phyloP scores from a whole-genome alignment of 2,113 vertebrate species.

The Montifringilla adamsi region DNA sequence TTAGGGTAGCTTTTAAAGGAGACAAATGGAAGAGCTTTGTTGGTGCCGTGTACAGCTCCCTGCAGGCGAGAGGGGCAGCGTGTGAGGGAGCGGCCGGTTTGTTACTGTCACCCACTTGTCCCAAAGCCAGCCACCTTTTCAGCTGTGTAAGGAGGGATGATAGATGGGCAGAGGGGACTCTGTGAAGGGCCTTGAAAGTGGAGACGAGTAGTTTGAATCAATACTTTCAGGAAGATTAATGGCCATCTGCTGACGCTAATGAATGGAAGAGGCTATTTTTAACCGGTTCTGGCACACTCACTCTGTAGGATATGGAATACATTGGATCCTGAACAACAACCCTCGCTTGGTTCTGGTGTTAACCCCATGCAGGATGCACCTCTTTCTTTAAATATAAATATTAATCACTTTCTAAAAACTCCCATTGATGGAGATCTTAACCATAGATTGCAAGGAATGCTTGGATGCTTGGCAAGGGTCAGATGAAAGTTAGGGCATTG shows the following conservation, averaged over 20 bases:
- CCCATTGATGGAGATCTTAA: not conserved
- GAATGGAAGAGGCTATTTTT: conserved; percentile 65
- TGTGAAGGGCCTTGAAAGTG: conserved; percentile 51
- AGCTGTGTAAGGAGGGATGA: conserved; percentile 35
- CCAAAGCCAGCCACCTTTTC: conserved; percentile 26
- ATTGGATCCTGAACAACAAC: conserved; percentile 11
- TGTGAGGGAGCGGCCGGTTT: not conserved
- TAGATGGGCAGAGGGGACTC: conserved; percentile 50
- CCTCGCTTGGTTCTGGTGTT: not conserved
- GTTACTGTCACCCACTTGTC: conserved; percentile 10
- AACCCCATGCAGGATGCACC: not conserved
- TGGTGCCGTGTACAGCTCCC: not conserved
- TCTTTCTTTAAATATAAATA: not conserved
- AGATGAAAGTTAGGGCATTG: not conserved
- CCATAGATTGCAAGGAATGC: not conserved
- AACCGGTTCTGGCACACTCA: conserved; percentile 33
- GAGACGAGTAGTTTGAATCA: conserved; percentile 55
- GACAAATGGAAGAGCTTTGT: not conserved
- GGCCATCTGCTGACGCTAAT: conserved; percentile 62
- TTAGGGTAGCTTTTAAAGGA: not conserved
- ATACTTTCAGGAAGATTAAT: conserved; percentile 69
- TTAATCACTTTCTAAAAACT: conserved; percentile 1
- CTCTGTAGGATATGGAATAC: not conserved
- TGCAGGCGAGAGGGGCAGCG: not conserved
- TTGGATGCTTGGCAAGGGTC: not conserved